Evolutionary conservation across 2,113 vertebrate genomes (phyloP), one percentile per base, ranked within the genome.

Genomic region (Polypterus senegalus): DNA sequence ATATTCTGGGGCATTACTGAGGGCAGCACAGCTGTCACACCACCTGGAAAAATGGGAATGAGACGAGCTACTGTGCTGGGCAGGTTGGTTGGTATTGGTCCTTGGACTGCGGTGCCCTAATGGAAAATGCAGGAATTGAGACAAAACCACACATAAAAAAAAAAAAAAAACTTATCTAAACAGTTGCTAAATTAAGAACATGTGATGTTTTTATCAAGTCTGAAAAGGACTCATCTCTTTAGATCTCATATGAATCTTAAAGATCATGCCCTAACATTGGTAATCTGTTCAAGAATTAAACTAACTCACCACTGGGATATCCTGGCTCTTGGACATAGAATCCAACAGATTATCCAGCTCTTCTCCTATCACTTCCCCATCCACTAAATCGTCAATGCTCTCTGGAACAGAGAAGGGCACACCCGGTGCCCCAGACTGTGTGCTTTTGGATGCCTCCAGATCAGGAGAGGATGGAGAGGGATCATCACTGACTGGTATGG

Each of bases 311-410:
- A 88, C 74, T 51, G 75, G 45, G 54, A 78, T 68, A 1, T 77
- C 80, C 0, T 81, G 73, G 4, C 79, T 76, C 46, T 83, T 75
- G 0, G 84, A 72, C 0, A 89, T 68, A 53, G 76, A 85, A 75
- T 97, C 95, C 57, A 98, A 82, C 46, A 97, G 83, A 3, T 78
- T 87, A 73, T 98, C 95, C 62, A 98, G 70, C 72, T 98, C 92
- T 1, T 93, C 92, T 49, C 90, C 92, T 49, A 97, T 86, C 68
- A 95, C 74, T 48, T 94, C 93, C 0, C 75, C 84, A n/a, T 94
- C 92, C 3, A 83, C 85, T 69, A 88, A 77, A 58, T 84, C 70
- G 5, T 89, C 85, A 8, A 75, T 47, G 0, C 67, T 65, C 66
- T 85, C 83, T 0, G 92, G 80, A 48, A 86, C 84, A 0, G 89